These are phyloP conservation scores for Hermatobates lingyangjiaoensis DNA, from an alignment of 1,140 invertebrate species.

Conservation along the genomic window DNA sequence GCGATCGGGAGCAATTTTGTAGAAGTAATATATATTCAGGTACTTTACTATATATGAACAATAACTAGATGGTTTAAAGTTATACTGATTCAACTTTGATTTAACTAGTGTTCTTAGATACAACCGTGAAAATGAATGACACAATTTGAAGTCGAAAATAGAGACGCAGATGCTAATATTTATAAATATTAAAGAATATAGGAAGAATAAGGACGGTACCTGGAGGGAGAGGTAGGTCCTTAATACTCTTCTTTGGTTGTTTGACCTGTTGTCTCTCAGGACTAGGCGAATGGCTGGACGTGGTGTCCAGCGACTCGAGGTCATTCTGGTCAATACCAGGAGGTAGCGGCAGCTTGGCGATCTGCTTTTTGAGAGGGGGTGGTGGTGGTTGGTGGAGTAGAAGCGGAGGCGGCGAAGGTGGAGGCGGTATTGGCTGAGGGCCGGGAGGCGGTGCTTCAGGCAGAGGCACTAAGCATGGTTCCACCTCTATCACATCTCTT, in stretches of 20 bases:
- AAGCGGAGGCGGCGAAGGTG: constrained; percentile 16
- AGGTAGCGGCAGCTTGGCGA: constrained; percentile 55
- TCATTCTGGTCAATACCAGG: constrained; percentile 66
- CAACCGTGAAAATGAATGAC: too few species aligned
- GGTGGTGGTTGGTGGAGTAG: constrained; percentile 22
- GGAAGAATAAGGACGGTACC: too few species aligned
- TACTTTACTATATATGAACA: too few species aligned
- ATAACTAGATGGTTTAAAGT: too few species aligned
- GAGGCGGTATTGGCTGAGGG: constrained; percentile 7
- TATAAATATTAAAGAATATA: too few species aligned
- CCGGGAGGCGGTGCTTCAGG: constrained; percentile 15
- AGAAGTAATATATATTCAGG: too few species aligned
- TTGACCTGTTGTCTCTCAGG: constrained; percentile 29
- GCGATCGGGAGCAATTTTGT: too few species aligned
- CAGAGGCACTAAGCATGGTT: neutral
- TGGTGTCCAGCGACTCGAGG: constrained; percentile 50
- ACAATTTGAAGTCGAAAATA: too few species aligned
- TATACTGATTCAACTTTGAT: too few species aligned
- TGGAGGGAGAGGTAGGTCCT: constrained; percentile 76
- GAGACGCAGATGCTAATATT: too few species aligned
- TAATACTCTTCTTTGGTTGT: constrained; percentile 45
- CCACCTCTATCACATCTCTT: constrained; percentile 6
- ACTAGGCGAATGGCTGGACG: constrained; percentile 38
- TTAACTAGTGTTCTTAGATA: too few species aligned
- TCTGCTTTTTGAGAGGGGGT: constrained; percentile 18